A percentile compares a stretch with the other conserved stretches of the same genome.
Evolutionary conservation across 2,113 vertebrate genomes (phyloP).

Genomic region (Cettia cetti): DNA sequence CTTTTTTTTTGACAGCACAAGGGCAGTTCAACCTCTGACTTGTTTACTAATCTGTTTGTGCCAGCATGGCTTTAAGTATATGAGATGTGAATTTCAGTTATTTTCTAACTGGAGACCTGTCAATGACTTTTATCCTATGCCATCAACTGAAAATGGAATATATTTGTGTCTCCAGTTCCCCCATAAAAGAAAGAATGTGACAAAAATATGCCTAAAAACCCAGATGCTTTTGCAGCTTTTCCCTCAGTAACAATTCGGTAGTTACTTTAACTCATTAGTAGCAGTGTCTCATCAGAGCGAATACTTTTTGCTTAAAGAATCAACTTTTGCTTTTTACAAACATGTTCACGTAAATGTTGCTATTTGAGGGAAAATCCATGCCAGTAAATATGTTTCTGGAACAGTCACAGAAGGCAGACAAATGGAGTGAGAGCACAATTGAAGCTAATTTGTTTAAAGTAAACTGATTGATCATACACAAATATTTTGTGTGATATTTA

Average conservation of each 20-base stretch:
- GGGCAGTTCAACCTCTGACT: background rate
- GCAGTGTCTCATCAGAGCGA: background rate
- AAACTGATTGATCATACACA: background rate
- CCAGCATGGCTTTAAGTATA: background rate
- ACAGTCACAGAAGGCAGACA: conserved; percentile 41
- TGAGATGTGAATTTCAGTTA: background rate
- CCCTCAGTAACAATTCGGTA: background rate
- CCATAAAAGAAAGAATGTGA: background rate
- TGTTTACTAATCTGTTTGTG: background rate
- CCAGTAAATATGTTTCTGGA: conserved; percentile 47
- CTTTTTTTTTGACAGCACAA: background rate
- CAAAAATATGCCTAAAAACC: background rate
- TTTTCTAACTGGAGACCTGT: background rate
- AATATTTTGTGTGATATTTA: conserved; percentile 21
- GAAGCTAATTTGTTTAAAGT: conserved; percentile 54
- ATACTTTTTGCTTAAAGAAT: background rate
- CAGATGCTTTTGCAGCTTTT: background rate
- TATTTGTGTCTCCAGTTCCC: background rate
- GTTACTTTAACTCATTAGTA: background rate
- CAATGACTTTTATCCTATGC: background rate
- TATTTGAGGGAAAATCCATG: background rate
- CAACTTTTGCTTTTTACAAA: background rate
- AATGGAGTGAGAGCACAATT: conserved; percentile 34
- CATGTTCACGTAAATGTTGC: background rate
- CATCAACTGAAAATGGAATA: background rate